Conservation (phyloP, 1,140 invertebrate species). For the Pseudomyrmex dendroicus region DNA sequence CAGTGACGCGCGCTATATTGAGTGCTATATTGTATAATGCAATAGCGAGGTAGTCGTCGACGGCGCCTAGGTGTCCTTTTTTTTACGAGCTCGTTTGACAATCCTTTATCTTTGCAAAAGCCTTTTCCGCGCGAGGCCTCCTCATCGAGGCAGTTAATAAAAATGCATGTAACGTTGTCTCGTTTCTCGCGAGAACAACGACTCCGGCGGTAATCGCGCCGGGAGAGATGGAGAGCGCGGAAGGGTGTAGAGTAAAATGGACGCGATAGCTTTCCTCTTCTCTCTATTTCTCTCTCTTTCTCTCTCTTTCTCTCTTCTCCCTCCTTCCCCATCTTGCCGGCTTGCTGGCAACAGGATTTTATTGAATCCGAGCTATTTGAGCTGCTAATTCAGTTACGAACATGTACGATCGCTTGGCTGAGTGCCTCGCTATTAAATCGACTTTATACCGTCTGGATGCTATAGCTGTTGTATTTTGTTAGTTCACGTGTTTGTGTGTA, state of each 20-base stretch:
- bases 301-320: no score
- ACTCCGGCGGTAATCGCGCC: conserved; percentile 31
- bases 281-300: no score
- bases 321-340: background rate
- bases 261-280: background rate
- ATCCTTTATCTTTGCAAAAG: conserved; percentile 41
- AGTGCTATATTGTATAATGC: conserved; percentile 43
- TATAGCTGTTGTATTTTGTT: background rate
- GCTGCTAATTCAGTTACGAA: conserved; percentile 41
- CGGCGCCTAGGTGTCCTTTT: conserved; percentile 10
- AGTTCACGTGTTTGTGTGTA: background rate
- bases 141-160: conserved; percentile 46
- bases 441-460: conserved; percentile 7
- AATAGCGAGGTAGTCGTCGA: conserved; percentile 21
- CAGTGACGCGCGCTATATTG: conserved; percentile 1
- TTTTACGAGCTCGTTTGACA: conserved; percentile 55
- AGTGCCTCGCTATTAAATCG: conserved; percentile 25
- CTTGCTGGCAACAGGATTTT: conserved; percentile 43
- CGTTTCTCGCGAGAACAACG: conserved; percentile 50
- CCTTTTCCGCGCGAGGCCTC: background rate
- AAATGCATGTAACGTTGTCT: conserved; percentile 58
- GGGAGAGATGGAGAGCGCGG: background rate
- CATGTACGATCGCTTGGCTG: conserved; percentile 7
- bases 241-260: background rate
- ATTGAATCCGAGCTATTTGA: conserved; percentile 52